Conservation (phyloP, 1,140 invertebrate genomes). For the Dendroctonus ponderosae region DNA sequence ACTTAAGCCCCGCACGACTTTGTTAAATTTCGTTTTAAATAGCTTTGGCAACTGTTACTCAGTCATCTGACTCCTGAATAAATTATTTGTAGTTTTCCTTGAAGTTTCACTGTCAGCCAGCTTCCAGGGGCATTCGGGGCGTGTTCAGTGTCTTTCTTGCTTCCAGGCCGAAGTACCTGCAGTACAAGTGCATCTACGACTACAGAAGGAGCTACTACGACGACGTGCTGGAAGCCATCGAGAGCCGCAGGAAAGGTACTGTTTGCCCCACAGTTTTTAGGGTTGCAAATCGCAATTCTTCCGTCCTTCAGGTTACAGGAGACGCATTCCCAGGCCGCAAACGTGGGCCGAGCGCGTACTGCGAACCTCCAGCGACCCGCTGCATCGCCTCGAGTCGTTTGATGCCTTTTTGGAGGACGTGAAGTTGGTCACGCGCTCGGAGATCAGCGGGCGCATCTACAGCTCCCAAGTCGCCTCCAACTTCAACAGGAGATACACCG, state of each 20-base stretch:
- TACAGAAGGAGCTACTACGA: slow-evolving; percentile 81
- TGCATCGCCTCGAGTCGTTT: slow-evolving; percentile 41
- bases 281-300: too few species aligned
- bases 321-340: slow-evolving; percentile 69
- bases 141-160: not conserved
- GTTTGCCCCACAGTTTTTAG: not conserved
- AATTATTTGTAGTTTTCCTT: too few species aligned
- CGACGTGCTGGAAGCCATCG: slow-evolving; percentile 75
- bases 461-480: slow-evolving; percentile 42
- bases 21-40: too few species aligned
- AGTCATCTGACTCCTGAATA: too few species aligned
- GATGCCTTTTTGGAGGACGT: slow-evolving; percentile 40
- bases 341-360: slow-evolving; percentile 80
- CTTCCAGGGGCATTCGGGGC: too few species aligned
- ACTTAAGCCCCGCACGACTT: not conserved
- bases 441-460: slow-evolving; percentile 43
- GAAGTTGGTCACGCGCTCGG: slow-evolving; percentile 42
- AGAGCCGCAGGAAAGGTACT: slow-evolving; percentile 66
- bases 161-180: slow-evolving; percentile 69
- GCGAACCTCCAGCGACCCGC: slow-evolving; percentile 61
- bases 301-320: slow-evolving; percentile 39
- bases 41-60: too few species aligned
- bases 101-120: too few species aligned
- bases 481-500: slow-evolving; percentile 41
- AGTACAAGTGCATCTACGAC: slow-evolving; percentile 78